Percentiles rank a stretch among this genome's conserved stretches.
Evolutionary conservation across 2,797 vertebrate species (phyloP).

Genomic region (Ptychobarbus kaznakovi): DNA sequence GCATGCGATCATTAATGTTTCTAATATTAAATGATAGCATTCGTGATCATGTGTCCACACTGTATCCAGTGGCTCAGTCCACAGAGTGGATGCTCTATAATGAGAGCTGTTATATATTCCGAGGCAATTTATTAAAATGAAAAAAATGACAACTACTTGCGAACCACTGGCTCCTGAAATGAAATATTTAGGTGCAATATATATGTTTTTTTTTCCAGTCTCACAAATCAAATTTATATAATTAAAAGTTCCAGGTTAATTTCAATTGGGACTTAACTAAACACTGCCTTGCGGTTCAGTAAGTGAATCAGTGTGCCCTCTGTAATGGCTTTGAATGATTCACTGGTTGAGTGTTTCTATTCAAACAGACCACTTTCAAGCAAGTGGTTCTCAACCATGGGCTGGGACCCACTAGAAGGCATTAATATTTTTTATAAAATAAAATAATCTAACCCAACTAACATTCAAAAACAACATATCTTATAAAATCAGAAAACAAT

Average conservation of each 20-base stretch:
- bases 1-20: slow-evolving; percentile 66
- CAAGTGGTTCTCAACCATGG: background rate
- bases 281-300: background rate
- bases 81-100: slow-evolving; percentile 65
- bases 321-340: background rate
- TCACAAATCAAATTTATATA: background rate
- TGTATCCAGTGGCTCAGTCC: slow-evolving; percentile 12
- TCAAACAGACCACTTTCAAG: background rate
- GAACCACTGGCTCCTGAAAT: background rate
- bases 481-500: background rate
- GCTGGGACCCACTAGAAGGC: background rate
- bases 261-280: background rate
- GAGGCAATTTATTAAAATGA: background rate
- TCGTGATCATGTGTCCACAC: slow-evolving; percentile 39
- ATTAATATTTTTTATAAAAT: background rate
- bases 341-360: background rate
- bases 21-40: slow-evolving; percentile 74
- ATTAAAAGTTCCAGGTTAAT: background rate
- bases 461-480: background rate
- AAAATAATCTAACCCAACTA: background rate
- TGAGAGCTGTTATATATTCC: slow-evolving; percentile 63
- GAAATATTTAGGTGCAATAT: background rate
- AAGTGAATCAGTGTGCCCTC: background rate
- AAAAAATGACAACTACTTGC: background rate
- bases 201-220: background rate